A percentile compares a stretch with the other conserved stretches of the same genome.
Evolutionary conservation across 2,113 vertebrate species (phyloP).

Genomic region (Megaleporinus macrocephalus): DNA sequence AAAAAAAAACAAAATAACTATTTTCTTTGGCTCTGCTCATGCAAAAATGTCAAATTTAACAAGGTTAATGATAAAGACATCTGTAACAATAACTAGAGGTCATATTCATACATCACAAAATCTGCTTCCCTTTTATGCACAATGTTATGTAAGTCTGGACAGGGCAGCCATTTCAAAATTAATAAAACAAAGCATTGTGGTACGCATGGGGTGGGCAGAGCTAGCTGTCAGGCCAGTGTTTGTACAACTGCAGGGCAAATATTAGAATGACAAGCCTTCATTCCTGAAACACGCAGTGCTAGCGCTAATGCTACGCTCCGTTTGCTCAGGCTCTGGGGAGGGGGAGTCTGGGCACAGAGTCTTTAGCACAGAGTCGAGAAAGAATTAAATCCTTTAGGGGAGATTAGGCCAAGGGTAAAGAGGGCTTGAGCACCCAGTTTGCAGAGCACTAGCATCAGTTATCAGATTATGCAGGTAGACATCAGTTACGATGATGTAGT

Average conservation of each 20-base stretch:
- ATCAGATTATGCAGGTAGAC: neutral
- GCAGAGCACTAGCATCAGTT: conserved; percentile 8
- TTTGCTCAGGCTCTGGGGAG: neutral
- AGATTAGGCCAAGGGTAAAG: conserved; percentile 12
- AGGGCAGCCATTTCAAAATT: conserved; percentile 51
- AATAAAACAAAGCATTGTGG: conserved; percentile 51
- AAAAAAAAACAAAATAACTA: conserved; percentile 62
- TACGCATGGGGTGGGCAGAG: conserved; percentile 25
- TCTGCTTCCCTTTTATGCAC: conserved; percentile 58
- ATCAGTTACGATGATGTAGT: too few relatives aligned
- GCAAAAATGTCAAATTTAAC: conserved; percentile 71
- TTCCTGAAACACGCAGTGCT: conserved; percentile 25
- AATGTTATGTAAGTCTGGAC: conserved; percentile 42
- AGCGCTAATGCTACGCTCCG: conserved; percentile 41
- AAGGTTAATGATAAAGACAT: conserved; percentile 82
- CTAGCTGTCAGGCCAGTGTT: conserved; percentile 48
- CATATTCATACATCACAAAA: conserved; percentile 74
- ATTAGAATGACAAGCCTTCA: conserved; percentile 30
- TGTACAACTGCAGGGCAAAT: conserved; percentile 52
- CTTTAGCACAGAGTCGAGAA: conserved; percentile 13
- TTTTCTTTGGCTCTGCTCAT: conserved; percentile 75
- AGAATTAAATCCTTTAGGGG: conserved; percentile 27
- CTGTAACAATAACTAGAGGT: conserved; percentile 77
- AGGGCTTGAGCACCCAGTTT: neutral
- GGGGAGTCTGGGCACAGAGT: conserved; percentile 53